These are phyloP conservation scores for Chelonia mydas DNA, from an alignment of 2,797 vertebrate species.

Conservation along the genomic window DNA sequence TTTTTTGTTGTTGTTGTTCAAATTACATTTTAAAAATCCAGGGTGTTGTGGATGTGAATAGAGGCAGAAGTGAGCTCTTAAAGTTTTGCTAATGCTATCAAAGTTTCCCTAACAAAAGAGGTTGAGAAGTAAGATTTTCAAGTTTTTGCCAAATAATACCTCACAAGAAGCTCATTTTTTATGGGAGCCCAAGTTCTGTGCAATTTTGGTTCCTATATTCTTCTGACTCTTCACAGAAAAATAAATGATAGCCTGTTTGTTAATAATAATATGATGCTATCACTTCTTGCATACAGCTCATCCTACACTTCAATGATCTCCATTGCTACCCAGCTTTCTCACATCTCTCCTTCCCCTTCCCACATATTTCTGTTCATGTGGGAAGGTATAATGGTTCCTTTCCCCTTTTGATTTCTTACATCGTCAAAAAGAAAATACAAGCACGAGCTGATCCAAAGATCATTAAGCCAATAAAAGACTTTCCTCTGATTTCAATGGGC, in stretches of 20 bases:
- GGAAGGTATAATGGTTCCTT: neutral
- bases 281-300: slow-evolving; percentile 11
- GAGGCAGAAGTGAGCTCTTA: neutral
- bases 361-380: neutral
- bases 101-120: neutral
- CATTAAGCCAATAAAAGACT: neutral
- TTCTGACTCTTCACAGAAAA: slow-evolving; percentile 47
- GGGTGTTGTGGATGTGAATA: slow-evolving; percentile 34
- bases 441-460: neutral
- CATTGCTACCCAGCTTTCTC: neutral
- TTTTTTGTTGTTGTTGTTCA: slow-evolving; percentile 6
- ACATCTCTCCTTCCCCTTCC: neutral
- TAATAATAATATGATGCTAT: slow-evolving; percentile 8
- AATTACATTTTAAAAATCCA: slow-evolving; percentile 49
- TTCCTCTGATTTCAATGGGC: slow-evolving; percentile 22
- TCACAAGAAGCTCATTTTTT: slow-evolving; percentile 1
- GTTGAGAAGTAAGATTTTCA: neutral
- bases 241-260: neutral
- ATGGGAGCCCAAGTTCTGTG: neutral
- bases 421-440: slow-evolving; percentile 24
- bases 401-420: neutral
- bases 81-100: slow-evolving; percentile 35
- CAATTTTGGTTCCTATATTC: neutral
- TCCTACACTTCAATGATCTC: slow-evolving; percentile 9
- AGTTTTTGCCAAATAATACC: neutral